Evolutionary conservation across 2,888 invertebrate species (phyloP), one percentile per base, ranked within the genome.

Genomic region (Apomyelois bistriatella): DNA sequence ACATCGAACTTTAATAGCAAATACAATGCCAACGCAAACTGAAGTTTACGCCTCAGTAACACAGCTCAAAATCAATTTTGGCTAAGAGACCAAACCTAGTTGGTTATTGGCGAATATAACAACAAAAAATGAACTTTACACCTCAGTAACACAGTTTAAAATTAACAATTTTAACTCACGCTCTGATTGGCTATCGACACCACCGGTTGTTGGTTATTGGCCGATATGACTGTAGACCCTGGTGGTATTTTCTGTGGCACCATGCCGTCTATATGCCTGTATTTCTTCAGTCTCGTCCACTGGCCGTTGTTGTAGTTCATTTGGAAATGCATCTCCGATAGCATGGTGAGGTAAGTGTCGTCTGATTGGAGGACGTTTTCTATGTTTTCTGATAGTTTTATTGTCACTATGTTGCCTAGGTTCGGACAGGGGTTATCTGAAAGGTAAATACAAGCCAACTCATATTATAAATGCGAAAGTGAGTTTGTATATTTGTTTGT

Each of bases 241-340:
- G 90, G 89, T 0, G 87, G 87, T 57, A 89, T 85, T 56, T 85
- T 88, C 64, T 89, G 81, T 0, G 89, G 88, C 0, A 89, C 79
- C 78, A 86, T 86, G 0, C 89, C 90, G 41, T 94, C 96, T 62
- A 95, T 92, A 54, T 95, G 94, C 55, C 96, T 91, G 79, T 95
- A 96, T 73, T 98, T 98, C 84, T 98, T 97, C 68, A 98, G 72
- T 2, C 89, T 91, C 76, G 98, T 98, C 98, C 98, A 99, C 78
- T 99, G 98, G 83, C 99, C 99, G 52, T 97, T 98, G 75, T 96
- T 96, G 87, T 99, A 99, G 88, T 99, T 99, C 97, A 99, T 97
- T 82, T 99, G 98, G 93, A 99, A 99, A 85, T 97, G 98, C 60
- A 97, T 98, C 82, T 99, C 99, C 0, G 96, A 96, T 50, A 96